Base-by-base conservation (phyloP, 2,113 vertebrate species). In the Bujurquina vittata region DNA sequence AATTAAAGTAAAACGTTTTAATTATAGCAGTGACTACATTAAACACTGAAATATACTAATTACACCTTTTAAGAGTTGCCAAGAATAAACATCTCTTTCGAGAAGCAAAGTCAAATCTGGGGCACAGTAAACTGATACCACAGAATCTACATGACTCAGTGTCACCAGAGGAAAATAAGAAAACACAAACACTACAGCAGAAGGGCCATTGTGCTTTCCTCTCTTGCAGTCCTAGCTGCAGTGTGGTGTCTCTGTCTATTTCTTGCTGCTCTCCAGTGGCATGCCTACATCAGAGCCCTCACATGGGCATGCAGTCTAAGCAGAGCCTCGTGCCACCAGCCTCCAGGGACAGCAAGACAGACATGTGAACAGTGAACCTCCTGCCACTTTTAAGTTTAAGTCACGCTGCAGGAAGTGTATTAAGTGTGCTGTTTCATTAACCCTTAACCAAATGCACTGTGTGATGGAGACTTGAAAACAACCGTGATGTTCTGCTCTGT, bases 301-400 rank as follows among this genome's bases (percentile, higher is more conserved):
- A 60, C 87, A 83, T 60, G 78, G 79, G 49, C 80, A 76, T 82
- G 78, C 82, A 85, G 84, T 87, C 63, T n/a, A 69, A 84, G 86
- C 61, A 83, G 40, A 87, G 83, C 79, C 83, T 79, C 73, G 81
- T 90, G 91, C 81, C 83, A 83, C 61, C 82, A 62, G 57, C 75
- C 90, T 92, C 86, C 33, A 76, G 92, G 77, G 87, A 91, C 58
- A 14, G 54, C 6, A 9, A 69, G 88, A 56, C 79, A 82, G 65
- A 79, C 88, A 76, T 92, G 91, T 88, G 90, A 91, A 80, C 84
- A 49, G 22, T 49, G 72, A 79, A 84, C 75, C 83, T 91, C 79
- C 87, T 89, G 83, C 85, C 83, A 55, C 65, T 86, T 84, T 72
- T 15, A 84, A 22, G 77, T 72, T 73, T 77, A 40, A 79, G 76